A percentile compares a stretch with the other conserved stretches of the same genome.
phyloP scores from a whole-genome alignment of 2,797 vertebrate genomes.

The Neopelma chrysocephalum region DNA sequence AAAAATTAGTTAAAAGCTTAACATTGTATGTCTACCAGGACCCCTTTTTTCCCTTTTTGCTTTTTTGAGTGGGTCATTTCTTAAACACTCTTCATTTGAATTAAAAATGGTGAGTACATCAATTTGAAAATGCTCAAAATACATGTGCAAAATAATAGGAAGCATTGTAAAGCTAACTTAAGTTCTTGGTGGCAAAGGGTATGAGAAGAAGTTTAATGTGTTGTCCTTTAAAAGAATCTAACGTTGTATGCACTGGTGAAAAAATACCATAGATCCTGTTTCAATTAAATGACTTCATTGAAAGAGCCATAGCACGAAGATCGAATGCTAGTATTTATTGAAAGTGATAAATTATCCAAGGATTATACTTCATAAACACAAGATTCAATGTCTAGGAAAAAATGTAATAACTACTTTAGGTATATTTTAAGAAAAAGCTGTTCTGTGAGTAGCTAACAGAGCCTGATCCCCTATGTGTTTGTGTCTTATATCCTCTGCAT shows the following conservation, averaged over 20 bases:
- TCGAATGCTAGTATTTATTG: constrained; percentile 14
- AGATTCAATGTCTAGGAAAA: background rate
- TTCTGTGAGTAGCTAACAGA: background rate
- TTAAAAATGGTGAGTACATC: background rate
- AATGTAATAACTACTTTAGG: background rate
- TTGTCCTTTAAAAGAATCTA: background rate
- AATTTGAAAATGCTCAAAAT: background rate
- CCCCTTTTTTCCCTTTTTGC: background rate
- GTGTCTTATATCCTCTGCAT: background rate
- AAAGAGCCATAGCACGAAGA: constrained; percentile 4
- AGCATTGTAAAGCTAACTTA: background rate
- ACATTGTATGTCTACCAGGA: background rate
- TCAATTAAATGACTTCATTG: background rate
- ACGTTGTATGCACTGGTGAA: background rate
- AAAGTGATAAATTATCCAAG: constrained; percentile 39
- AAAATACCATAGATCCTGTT: background rate
- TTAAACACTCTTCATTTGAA: background rate
- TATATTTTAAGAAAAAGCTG: constrained; percentile 1
- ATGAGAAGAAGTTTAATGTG: background rate
- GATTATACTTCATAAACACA: constrained; percentile 13
- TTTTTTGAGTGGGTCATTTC: background rate
- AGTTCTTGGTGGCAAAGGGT: background rate
- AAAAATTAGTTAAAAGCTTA: background rate
- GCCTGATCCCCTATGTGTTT: background rate
- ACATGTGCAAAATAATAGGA: background rate